Percentiles rank a stretch among this genome's conserved stretches.
phyloP scores from a whole-genome alignment of 2,113 vertebrate species.

The Oophaga pumilio region DNA sequence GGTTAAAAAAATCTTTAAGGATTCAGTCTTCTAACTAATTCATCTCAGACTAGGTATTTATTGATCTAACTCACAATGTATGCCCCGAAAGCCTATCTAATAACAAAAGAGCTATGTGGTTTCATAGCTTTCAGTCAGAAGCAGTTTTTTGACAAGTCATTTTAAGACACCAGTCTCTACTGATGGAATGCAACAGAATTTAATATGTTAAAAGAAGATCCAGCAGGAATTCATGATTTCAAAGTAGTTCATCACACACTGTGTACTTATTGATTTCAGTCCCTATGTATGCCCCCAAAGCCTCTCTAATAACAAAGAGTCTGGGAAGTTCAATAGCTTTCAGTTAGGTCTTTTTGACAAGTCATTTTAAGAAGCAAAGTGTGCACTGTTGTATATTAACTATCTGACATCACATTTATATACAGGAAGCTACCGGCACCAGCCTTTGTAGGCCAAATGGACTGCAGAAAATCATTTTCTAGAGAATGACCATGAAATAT shows the following conservation, averaged over 20 bases:
- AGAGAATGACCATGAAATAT: neutral
- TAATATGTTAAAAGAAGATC: constrained; percentile 51
- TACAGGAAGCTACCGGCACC: constrained; percentile 1
- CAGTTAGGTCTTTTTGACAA: constrained; percentile 50
- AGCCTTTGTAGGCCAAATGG: constrained; percentile 17
- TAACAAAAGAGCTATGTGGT: constrained; percentile 18
- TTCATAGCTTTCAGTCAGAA: constrained; percentile 33
- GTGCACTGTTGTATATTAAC: constrained; percentile 41
- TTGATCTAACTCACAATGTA: constrained; percentile 37
- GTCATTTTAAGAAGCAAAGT: constrained; percentile 52
- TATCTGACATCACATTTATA: constrained; percentile 47
- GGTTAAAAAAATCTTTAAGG: constrained; percentile 30
- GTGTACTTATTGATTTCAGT: constrained; percentile 53
- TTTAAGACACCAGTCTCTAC: constrained; percentile 8
- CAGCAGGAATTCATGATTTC: constrained; percentile 43
- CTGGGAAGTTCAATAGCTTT: constrained; percentile 44
- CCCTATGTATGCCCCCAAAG: constrained; percentile 46
- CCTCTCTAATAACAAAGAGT: constrained; percentile 54
- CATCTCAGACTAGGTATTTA: constrained; percentile 35
- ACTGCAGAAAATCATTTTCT: neutral
- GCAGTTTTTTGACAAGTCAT: constrained; percentile 23
- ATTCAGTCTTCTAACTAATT: constrained; percentile 37
- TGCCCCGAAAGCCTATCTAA: constrained; percentile 38
- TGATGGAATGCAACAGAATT: constrained; percentile 24
- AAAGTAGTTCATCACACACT: constrained; percentile 50